Evolutionary conservation across 2,797 vertebrate genomes (phyloP), one percentile per base, ranked within the genome.

Genomic region (Poeciliopsis presidionis): DNA sequence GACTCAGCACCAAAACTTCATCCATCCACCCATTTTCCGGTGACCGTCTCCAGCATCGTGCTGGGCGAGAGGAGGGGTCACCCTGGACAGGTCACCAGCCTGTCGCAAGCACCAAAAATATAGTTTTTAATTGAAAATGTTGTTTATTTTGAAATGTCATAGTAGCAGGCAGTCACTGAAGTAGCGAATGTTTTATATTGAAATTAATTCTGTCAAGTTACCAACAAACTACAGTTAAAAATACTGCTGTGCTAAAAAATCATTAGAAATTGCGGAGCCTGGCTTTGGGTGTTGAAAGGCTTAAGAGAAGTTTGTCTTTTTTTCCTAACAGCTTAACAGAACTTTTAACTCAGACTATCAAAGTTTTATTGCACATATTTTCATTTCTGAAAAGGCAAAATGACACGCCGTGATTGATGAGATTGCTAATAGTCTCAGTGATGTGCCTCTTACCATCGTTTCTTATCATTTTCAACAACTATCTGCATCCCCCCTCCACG

Each of bases 401-500:
- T n/a, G 67, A 70, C 43, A 45, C 41, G 5, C 39, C 2, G n/a
- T 70, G 67, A 70, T 45, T 70, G 67, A 70, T 70, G 67, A 70
- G 39, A 45, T 28, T 1, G 7, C 67, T 70, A 70, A 70, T 70
- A n/a, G 67, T 28, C 39, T 70, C 67, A 70, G 67, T 53, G 33
- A 39, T 53, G 20, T 74, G 51, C 36, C 22, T 75, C 49, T n/a
- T 55, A 61, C 73, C 77, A 14, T 78, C n/a, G 69, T 49, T 65
- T 73, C 33, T 73, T 4, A n/a, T 61, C 57, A 63, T 80, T 80
- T 84, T 70, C 61, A 81, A 47, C 70, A 75, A 84, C 63, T 73
- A 72, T 84, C 33, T 80, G 55, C 36, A 73, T 49, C 74, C 73
- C 78, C 73, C 78, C 14, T 25, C 39, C 73, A 76, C 20, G 63